Conservation (phyloP, 2,888 invertebrate genomes). For the Congeria kusceri region DNA sequence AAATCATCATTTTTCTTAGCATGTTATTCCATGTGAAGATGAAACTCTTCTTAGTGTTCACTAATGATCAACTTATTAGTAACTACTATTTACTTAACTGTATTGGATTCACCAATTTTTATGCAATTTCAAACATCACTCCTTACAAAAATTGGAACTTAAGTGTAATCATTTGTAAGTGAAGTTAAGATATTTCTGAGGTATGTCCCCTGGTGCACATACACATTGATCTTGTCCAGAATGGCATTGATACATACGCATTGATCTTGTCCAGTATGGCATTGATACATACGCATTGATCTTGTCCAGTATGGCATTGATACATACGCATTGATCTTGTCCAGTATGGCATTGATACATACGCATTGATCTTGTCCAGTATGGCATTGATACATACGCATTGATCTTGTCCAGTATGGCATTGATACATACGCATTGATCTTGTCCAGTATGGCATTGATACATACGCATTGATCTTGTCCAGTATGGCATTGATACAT, state of each 20-base stretch:
- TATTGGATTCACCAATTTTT: no score
- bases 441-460: conserved; percentile 80
- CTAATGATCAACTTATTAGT: no score
- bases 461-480: conserved; percentile 82
- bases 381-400: conserved; percentile 81
- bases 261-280: conserved; percentile 81
- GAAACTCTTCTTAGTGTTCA: no score
- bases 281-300: conserved; percentile 81
- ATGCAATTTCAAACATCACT: no score
- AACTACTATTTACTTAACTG: no score
- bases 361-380: conserved; percentile 82
- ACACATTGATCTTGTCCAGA: conserved; percentile 82
- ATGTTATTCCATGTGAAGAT: no score
- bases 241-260: conserved; percentile 76
- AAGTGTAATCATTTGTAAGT: no score
- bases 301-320: conserved; percentile 80
- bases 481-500: conserved; percentile 80
- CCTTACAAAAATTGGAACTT: no score
- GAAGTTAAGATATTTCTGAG: no score
- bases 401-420: conserved; percentile 81
- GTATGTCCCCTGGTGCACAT: no score
- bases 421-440: conserved; percentile 81
- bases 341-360: conserved; percentile 80
- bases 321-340: conserved; percentile 82
- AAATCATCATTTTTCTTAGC: no score